Conservation (phyloP, 2,113 vertebrate genomes). For the Mionectes macconnelli region DNA sequence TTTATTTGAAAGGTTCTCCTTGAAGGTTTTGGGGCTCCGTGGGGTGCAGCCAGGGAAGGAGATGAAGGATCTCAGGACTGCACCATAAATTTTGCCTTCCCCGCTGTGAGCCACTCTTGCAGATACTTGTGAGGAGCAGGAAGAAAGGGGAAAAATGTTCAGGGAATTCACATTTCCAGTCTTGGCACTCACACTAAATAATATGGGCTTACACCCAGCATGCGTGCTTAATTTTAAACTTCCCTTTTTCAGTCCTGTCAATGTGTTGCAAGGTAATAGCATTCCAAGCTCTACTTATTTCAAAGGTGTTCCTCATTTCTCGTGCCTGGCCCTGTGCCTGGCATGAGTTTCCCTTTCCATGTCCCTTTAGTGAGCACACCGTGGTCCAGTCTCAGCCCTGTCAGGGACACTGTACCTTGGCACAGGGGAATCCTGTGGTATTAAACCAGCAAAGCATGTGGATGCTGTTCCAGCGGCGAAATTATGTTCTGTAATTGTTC, state of each 20-base stretch:
- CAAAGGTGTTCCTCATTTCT: neutral
- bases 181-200: neutral
- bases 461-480: slow-evolving; percentile 22
- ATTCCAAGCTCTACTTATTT: neutral
- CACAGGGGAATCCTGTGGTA: neutral
- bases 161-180: neutral
- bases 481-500: neutral
- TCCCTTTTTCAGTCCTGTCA: neutral
- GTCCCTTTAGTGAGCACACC: fast-evolving
- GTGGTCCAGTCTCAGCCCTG: neutral
- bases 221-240: neutral
- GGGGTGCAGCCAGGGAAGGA: neutral
- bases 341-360: neutral
- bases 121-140: neutral
- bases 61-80: neutral
- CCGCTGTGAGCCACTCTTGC: neutral
- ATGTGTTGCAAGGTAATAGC: neutral
- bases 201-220: neutral
- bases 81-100: neutral
- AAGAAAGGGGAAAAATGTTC: neutral
- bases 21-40: neutral
- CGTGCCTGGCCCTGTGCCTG: neutral
- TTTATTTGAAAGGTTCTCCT: neutral
- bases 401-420: neutral
- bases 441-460: neutral